Base-by-base conservation (phyloP, 2,888 invertebrate species). In the Cybosia mesomella region DNA sequence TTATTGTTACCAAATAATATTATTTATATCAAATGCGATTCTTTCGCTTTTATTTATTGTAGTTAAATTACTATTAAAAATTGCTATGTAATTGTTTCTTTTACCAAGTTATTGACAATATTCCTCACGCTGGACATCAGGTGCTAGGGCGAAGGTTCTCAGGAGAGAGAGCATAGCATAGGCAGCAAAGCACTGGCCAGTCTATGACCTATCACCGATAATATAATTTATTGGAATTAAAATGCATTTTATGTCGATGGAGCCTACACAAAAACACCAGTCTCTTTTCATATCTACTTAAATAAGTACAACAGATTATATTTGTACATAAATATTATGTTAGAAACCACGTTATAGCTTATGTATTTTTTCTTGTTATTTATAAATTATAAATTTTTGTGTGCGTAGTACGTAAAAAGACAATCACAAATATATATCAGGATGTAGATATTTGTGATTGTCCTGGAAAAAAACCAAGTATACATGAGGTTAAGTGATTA, bases 1-100 rank as follows among this genome's bases (percentile, higher is more conserved):
- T 88, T 89, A 87, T 88, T 86, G 90, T 91, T 91, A 91, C 91
- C 91, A 91, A 91, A 91, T 90, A 89, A 84, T 49, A 49, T 75
- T 81, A 74, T 74, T 68, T 75, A 73, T 72, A 74, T 73, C 67
- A 69, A 71, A 70, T 43, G 65, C 71, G 77, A 70, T 77, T 77
- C 65, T 77, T 69, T 74, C 66, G 66, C 76, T 77, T 73, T 72
- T 76, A 76, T 74, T 75, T 79, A 76, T 75, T 77, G 11, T 75
- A 75, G 72, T 70, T 74, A 65, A 71, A 70, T 69, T 70, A 82
- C 18, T 61, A 39, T 71, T 74, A 61, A 39, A 67, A 59, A 71
- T 43, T 59, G 24, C 34, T 81, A 79, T 73, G 70, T 73, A 75
- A 69, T 70, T 15, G 68, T 66, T 76, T 77, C 73, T 76, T 75